Evolutionary conservation across 2,113 vertebrate genomes (phyloP).

Genomic region (Paralichthys olivaceus): DNA sequence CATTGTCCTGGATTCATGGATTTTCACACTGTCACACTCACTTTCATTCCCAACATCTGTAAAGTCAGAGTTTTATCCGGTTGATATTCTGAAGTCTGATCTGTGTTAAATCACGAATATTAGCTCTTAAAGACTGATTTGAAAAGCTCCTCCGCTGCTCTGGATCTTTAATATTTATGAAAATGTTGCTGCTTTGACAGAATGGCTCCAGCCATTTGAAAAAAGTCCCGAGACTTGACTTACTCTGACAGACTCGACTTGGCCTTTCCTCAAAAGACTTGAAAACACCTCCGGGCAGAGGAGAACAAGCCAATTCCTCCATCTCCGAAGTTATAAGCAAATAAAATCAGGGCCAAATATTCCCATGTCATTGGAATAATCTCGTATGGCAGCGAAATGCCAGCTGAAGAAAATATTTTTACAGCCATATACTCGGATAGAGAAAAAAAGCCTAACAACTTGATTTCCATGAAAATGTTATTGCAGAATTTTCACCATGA

Average conservation of each 20-base stretch:
- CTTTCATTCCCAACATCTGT: too few species aligned
- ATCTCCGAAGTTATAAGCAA: constrained; percentile 12
- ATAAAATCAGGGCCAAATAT: constrained; percentile 29
- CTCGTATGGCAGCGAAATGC: constrained; percentile 13
- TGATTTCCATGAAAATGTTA: constrained; percentile 66
- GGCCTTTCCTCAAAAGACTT: neutral
- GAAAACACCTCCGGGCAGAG: neutral
- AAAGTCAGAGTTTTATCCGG: too few species aligned
- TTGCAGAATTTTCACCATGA: constrained; percentile 47
- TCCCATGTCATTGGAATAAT: constrained; percentile 22
- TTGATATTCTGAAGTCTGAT: too few species aligned
- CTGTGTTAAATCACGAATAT: neutral
- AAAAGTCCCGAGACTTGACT: neutral
- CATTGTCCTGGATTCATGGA: too few species aligned
- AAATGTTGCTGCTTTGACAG: neutral
- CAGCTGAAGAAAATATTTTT: constrained; percentile 53
- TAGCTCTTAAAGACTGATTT: neutral
- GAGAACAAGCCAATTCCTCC: neutral
- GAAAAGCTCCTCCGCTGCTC: neutral
- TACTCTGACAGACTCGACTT: neutral
- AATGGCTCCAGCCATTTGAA: neutral
- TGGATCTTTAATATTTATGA: neutral
- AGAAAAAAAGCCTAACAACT: constrained; percentile 30
- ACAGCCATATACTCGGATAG: neutral
- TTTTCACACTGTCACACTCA: too few species aligned